Percentiles rank a stretch among this genome's conserved stretches.
Conservation (phyloP, 2,888 invertebrate genomes). For the Eledone cirrhosa region DNA sequence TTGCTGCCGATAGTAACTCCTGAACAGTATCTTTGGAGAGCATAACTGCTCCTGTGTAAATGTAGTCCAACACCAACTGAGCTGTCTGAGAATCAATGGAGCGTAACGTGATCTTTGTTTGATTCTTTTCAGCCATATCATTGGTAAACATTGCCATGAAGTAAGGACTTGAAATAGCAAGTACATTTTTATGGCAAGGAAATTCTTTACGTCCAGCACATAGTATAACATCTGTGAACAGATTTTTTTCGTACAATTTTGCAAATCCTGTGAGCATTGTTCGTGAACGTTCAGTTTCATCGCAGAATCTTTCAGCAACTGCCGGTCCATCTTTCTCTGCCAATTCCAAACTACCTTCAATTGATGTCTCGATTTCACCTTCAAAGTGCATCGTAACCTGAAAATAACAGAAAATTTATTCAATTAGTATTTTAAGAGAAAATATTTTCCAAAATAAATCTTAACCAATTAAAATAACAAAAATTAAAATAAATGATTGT, state of each 20-base stretch:
- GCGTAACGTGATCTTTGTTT: slow-evolving; percentile 55
- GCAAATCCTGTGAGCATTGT: slow-evolving; percentile 56
- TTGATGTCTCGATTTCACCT: slow-evolving; percentile 19
- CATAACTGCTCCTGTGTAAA: slow-evolving; percentile 61
- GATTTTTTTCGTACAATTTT: slow-evolving; percentile 56
- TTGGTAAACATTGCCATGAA: slow-evolving; percentile 64
- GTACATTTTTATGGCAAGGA: slow-evolving; percentile 61
- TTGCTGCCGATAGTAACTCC: slow-evolving; percentile 62
- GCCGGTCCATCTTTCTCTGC: slow-evolving; percentile 31
- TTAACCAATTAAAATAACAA: not conserved
- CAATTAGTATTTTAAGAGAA: not conserved
- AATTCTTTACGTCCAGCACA: slow-evolving; percentile 54
- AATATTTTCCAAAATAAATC: slow-evolving; percentile 29
- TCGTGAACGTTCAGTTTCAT: slow-evolving; percentile 53
- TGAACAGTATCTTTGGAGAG: slow-evolving; percentile 62
- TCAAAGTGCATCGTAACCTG: not conserved
- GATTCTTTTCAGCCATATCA: slow-evolving; percentile 57
- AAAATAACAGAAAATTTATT: not conserved
- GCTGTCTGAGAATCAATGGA: slow-evolving; percentile 60
- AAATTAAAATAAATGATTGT: no score
- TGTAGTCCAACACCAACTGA: slow-evolving; percentile 60
- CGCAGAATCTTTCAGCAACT: slow-evolving; percentile 36
- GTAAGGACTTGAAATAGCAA: slow-evolving; percentile 63
- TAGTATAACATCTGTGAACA: slow-evolving; percentile 61
- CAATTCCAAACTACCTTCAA: slow-evolving; percentile 17